phyloP scores from a whole-genome alignment of 2,888 invertebrate species.

The Ophonus ardosiacus region DNA sequence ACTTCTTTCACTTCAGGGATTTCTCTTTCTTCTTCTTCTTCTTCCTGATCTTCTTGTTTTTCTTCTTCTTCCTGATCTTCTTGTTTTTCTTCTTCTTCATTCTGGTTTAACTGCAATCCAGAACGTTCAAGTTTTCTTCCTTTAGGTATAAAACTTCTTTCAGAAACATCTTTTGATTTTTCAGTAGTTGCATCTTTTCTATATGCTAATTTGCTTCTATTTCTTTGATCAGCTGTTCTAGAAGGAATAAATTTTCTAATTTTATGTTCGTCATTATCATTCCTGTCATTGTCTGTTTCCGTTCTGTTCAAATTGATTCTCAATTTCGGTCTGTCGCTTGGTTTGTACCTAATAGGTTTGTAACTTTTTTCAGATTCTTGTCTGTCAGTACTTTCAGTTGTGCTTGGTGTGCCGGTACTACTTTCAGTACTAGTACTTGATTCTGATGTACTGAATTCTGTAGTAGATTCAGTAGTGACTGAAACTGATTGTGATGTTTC shows the following conservation, averaged over 20 bases:
- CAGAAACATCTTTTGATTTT: constrained; percentile 23
- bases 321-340: constrained; percentile 57
- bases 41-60: constrained; percentile 13
- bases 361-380: constrained; percentile 30
- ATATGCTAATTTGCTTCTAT: constrained; percentile 42
- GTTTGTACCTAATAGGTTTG: constrained; percentile 55
- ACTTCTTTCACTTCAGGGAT: neutral
- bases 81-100: constrained; percentile 52
- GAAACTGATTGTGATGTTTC: neutral
- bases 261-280: constrained; percentile 41
- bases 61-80: neutral
- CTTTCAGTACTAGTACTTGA: constrained; percentile 18
- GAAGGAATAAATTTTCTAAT: constrained; percentile 45
- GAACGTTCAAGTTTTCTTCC: constrained; percentile 45
- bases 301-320: constrained; percentile 54
- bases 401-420: neutral
- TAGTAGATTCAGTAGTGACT: constrained; percentile 4
- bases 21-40: constrained; percentile 51
- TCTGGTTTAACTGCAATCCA: constrained; percentile 17
- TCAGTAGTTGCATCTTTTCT: constrained; percentile 50
- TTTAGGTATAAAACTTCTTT: constrained; percentile 61
- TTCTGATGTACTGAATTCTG: neutral
- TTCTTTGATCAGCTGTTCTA: constrained; percentile 47
- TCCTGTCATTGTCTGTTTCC: constrained; percentile 6
- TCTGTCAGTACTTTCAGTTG: constrained; percentile 13